Evolutionary conservation across 2,797 vertebrate species (phyloP), one percentile per base, ranked within the genome.

Genomic region (Nasua narica): DNA sequence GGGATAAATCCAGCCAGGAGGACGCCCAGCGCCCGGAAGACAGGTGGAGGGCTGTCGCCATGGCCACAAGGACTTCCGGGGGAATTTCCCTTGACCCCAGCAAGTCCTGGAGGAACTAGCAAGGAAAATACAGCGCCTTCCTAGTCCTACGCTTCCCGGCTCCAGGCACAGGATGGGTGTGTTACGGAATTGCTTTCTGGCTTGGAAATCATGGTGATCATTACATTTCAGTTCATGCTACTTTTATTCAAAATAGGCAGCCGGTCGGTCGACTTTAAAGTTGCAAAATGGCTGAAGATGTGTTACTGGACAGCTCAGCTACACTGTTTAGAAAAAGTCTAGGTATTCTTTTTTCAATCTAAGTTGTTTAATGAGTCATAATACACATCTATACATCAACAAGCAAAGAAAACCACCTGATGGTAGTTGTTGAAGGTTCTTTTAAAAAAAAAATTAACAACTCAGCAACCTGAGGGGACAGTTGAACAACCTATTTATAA

Each of bases 391-490:
- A 93, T 54, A 48, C 48, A 60, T 72, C 85, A 62, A 65, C 91
- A 95, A 95, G 77, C 46, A 72, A 79, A 86, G 54, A 37, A 85
- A 76, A 91, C 77, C 32, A 37, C 54, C 86, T 96, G 91, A 87
- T 62, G 81, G 29, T 83, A 79, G 88, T 96, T 87, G 74, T 40
- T 14, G 11, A 94, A 96, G 56, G 40, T 86, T 95, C 94, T 86
- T 62, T 37, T 83, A 85, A 54, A 94, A 96, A 94, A 96, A 82
- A 74, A 95, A 70, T 58, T 94, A 97, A 96, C 91, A 88, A 62
- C 25, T 96, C 96, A 86, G 72, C 92, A 87, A 90, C 72, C 18
- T 43, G 35, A 95, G 52, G 43, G 86, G 35, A 21, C 85, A 65
- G 52, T 40, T 16, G 52, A 95, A 56, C 43, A 89, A 70, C 67